Evolutionary conservation across 2,113 vertebrate species (phyloP).

Genomic region (Catharus bicknelli): DNA sequence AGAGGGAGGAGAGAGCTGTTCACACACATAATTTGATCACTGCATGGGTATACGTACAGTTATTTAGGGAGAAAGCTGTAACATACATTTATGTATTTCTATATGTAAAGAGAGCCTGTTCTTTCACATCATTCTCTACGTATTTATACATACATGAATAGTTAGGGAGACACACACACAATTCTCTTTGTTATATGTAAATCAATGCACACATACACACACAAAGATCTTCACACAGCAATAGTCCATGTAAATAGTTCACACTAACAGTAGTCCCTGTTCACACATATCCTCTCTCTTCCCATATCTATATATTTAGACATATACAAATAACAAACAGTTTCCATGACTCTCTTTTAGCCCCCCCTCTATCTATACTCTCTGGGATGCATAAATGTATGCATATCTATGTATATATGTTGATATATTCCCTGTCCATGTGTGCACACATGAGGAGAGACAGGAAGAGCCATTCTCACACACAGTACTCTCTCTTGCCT

Average conservation of each 20-base stretch:
- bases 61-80: background rate
- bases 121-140: background rate
- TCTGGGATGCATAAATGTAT: background rate
- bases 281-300: background rate
- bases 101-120: background rate
- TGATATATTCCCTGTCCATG: background rate
- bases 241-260: background rate
- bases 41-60: background rate
- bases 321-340: background rate
- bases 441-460: background rate
- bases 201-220: background rate
- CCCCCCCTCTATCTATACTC: rapidly evolving
- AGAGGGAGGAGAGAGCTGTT: background rate
- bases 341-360: background rate
- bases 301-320: background rate
- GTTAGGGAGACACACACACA: background rate
- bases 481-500: background rate
- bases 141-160: background rate
- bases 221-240: background rate
- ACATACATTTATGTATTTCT: background rate
- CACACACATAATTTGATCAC: background rate
- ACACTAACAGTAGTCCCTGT: background rate
- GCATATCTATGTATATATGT: background rate
- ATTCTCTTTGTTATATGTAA: background rate
- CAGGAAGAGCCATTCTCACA: background rate